Evolutionary conservation across 2,113 vertebrate genomes (phyloP).

Genomic region (Notarius quadriscutis): DNA sequence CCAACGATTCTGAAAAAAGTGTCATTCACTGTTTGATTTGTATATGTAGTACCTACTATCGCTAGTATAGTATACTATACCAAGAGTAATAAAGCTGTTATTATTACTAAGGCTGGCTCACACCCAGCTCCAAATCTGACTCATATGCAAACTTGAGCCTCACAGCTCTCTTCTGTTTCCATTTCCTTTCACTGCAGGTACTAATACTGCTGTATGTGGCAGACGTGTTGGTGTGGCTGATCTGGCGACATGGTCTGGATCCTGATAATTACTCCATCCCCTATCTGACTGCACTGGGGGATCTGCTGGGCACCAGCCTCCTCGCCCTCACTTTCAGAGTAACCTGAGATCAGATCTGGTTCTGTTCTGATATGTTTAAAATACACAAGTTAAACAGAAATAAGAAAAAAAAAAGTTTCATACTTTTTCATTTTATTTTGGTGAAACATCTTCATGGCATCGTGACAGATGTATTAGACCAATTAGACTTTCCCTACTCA

Average conservation of each 20-base stretch:
- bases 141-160: constrained; percentile 10
- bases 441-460: neutral
- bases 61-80: neutral
- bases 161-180: constrained; percentile 20
- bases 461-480: neutral
- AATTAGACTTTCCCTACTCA: neutral
- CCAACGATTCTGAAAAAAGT: neutral
- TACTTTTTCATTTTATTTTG: too few relatives aligned
- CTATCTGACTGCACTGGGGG: constrained; percentile 93
- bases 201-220: constrained; percentile 85
- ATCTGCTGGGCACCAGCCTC: constrained; percentile 90
- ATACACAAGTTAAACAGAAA: neutral
- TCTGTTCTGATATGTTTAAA: neutral
- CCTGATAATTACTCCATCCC: constrained; percentile 96
- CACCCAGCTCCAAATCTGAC: constrained; percentile 38
- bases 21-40: neutral
- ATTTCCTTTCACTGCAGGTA: constrained; percentile 73
- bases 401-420: neutral
- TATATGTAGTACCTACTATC: neutral
- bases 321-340: constrained; percentile 83
- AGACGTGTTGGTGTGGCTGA: constrained; percentile 84
- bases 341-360: neutral
- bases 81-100: constrained; percentile 11
- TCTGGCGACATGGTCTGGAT: constrained; percentile 86
- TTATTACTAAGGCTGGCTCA: constrained; percentile 17